These are phyloP conservation scores for Setipinna tenuifilis DNA, from an alignment of 2,797 vertebrate species.

Conservation along the genomic window DNA sequence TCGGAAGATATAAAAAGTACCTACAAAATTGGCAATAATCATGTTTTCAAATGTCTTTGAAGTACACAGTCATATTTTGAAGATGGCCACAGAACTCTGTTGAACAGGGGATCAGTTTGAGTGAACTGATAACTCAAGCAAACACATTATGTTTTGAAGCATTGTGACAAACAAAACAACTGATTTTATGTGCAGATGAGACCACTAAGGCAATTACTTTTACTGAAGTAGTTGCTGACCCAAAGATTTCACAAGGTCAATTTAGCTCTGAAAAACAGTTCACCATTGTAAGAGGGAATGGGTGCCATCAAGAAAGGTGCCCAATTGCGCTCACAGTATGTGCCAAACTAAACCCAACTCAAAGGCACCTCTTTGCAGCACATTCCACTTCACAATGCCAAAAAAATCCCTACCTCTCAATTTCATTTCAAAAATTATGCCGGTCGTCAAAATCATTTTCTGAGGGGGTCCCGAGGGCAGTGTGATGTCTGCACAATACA, in stretches of 20 bases:
- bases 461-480: background rate
- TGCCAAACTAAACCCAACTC: background rate
- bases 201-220: constrained; percentile 9
- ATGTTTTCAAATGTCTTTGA: background rate
- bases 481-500: background rate
- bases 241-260: background rate
- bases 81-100: background rate
- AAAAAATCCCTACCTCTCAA: background rate
- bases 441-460: background rate
- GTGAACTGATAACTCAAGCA: background rate
- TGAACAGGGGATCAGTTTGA: background rate
- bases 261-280: background rate
- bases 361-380: background rate
- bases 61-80: background rate
- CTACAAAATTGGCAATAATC: background rate
- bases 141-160: background rate
- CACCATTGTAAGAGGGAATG: no score
- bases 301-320: background rate
- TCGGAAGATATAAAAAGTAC: no score
- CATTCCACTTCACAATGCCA: background rate
- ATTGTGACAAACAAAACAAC: background rate
- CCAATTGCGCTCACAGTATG: background rate
- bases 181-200: no score
- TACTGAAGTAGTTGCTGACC: background rate
- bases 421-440: background rate